These are phyloP conservation scores for Vireo griseus DNA, from an alignment of 2,797 vertebrate species.

Conservation along the genomic window DNA sequence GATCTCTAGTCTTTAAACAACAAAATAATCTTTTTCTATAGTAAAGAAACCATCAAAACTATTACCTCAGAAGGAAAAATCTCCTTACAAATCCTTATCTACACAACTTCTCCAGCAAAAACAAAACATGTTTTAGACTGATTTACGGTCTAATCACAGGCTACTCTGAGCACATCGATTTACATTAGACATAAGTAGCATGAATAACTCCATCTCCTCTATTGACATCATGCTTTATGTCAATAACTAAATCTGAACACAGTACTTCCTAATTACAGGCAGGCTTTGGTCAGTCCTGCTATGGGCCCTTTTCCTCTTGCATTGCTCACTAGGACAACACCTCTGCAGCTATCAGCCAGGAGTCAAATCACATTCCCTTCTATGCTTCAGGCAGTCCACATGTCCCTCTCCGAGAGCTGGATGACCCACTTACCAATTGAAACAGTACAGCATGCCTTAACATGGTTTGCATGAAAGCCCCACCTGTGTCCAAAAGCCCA, in stretches of 20 bases:
- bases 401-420: neutral
- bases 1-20: neutral
- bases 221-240: neutral
- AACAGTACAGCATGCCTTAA: neutral
- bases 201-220: neutral
- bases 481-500: neutral
- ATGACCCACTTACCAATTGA: neutral
- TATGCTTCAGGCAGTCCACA: neutral
- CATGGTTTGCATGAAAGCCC: neutral
- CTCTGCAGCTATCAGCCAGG: neutral
- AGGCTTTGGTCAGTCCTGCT: neutral
- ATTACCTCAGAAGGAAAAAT: neutral
- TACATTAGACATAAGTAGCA: neutral
- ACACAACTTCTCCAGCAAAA: neutral
- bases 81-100: neutral
- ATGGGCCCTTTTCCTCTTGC: neutral
- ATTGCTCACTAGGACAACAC: neutral
- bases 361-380: neutral
- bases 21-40: neutral
- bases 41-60: neutral
- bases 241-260: neutral
- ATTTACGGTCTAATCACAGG: neutral
- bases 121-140: neutral
- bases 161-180: neutral
- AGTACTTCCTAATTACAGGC: neutral